A percentile compares a stretch with the other conserved stretches of the same genome.
Conservation (phyloP, 2,888 invertebrate species). For the Sesamia inferens region DNA sequence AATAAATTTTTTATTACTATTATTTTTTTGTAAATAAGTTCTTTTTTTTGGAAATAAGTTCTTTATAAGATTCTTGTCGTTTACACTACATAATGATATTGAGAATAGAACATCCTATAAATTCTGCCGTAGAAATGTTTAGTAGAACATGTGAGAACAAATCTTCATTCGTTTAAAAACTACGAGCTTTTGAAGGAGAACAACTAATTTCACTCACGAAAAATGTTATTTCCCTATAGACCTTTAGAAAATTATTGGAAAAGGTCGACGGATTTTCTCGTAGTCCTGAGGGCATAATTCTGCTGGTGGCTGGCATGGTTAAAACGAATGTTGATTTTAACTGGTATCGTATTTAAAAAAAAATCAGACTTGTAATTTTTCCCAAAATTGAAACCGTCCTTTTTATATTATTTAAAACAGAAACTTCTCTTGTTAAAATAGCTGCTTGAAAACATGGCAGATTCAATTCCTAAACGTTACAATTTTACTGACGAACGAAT, state of each 20-base stretch:
- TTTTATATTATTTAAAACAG: slow-evolving; percentile 10
- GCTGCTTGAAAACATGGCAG: background rate
- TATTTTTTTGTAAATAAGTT: too few relatives aligned
- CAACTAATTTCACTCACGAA: slow-evolving; percentile 30
- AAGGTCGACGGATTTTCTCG: slow-evolving; percentile 49
- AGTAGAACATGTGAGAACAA: too few relatives aligned
- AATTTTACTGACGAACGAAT: background rate
- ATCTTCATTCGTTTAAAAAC: background rate
- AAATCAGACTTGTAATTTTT: slow-evolving; percentile 19
- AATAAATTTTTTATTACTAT: too few relatives aligned
- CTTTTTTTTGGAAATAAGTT: too few relatives aligned
- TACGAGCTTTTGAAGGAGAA: background rate
- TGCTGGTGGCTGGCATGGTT: too few relatives aligned
- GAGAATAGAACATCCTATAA: too few relatives aligned
- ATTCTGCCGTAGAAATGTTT: too few relatives aligned
- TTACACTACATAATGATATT: too few relatives aligned
- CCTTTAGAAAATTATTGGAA: slow-evolving; percentile 48
- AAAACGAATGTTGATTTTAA: slow-evolving; percentile 53
- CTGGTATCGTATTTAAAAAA: slow-evolving; percentile 37
- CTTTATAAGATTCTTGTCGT: too few relatives aligned
- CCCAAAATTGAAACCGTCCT: slow-evolving; percentile 29
- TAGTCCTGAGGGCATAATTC: slow-evolving; percentile 50
- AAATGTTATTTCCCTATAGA: slow-evolving; percentile 31
- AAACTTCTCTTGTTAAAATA: slow-evolving; percentile 33
- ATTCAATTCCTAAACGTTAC: background rate